Evolutionary conservation across 2,888 invertebrate species (phyloP).

Genomic region (Caenorhabditis imperialis): DNA sequence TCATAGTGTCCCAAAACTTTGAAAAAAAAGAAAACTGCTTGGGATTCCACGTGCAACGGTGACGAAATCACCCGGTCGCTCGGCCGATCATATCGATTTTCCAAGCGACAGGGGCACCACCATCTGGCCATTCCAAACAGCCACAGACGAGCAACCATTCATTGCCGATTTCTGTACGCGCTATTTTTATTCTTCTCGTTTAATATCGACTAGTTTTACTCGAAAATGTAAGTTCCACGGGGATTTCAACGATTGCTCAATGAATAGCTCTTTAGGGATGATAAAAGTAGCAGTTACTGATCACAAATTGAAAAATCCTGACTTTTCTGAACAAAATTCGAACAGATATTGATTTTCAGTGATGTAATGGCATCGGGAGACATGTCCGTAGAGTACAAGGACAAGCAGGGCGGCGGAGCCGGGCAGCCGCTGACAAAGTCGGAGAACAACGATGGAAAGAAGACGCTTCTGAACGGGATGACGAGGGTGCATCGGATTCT

Average conservation of each 20-base stretch:
- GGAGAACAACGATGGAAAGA: constrained; percentile 67
- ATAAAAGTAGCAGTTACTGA: too few species aligned
- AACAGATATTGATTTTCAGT: constrained; percentile 24
- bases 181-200: background rate
- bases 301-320: too few species aligned
- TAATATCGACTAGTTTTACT: background rate
- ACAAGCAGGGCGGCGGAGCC: constrained; percentile 65
- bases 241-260: background rate
- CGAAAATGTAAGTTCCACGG: background rate
- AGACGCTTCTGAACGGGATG: constrained; percentile 70
- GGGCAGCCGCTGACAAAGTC: constrained; percentile 68
- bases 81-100: constrained; percentile 33
- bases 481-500: constrained; percentile 71
- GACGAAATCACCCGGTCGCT: constrained; percentile 22
- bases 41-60: constrained; percentile 15
- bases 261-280: too few species aligned
- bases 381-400: constrained; percentile 59
- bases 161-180: too few species aligned
- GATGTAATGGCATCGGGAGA: constrained; percentile 46
- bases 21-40: too few species aligned
- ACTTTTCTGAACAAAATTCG: background rate
- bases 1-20: too few species aligned
- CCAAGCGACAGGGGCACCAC: constrained; percentile 2
- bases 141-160: too few species aligned
- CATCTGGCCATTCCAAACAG: constrained; percentile 17